Conservation (phyloP, 2,797 vertebrate species). For the Zonotrichia albicollis region DNA sequence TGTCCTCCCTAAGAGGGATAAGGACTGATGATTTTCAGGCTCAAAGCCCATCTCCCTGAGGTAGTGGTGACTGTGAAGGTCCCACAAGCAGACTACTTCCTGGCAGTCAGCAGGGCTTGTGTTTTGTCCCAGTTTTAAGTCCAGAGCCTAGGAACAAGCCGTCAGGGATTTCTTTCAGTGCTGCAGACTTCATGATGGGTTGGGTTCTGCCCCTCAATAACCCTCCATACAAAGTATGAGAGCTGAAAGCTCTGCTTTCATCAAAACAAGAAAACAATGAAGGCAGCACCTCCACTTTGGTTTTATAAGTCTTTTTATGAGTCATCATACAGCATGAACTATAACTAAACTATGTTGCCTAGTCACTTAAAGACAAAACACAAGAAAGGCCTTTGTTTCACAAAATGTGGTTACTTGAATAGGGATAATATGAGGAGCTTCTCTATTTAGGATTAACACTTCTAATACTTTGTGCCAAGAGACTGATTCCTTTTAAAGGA, state of each 20-base stretch:
- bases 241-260: neutral
- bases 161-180: neutral
- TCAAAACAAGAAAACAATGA: neutral
- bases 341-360: neutral
- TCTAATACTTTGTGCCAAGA: neutral
- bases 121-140: neutral
- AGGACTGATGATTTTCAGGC: neutral
- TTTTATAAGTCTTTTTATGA: neutral
- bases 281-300: neutral
- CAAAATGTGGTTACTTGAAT: neutral
- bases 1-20: rapidly evolving
- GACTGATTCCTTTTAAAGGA: neutral
- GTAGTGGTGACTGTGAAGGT: neutral
- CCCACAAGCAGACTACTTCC: neutral
- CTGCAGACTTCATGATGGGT: neutral
- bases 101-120: neutral
- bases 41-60: rapidly evolving
- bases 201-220: neutral
- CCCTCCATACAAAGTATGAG: neutral
- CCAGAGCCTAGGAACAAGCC: neutral
- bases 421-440: neutral
- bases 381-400: neutral
- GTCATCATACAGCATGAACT: neutral
- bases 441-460: neutral
- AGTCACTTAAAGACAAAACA: neutral